Evolutionary conservation across 2,888 invertebrate genomes (phyloP).

Genomic region (Oxyteleia sp.): DNA sequence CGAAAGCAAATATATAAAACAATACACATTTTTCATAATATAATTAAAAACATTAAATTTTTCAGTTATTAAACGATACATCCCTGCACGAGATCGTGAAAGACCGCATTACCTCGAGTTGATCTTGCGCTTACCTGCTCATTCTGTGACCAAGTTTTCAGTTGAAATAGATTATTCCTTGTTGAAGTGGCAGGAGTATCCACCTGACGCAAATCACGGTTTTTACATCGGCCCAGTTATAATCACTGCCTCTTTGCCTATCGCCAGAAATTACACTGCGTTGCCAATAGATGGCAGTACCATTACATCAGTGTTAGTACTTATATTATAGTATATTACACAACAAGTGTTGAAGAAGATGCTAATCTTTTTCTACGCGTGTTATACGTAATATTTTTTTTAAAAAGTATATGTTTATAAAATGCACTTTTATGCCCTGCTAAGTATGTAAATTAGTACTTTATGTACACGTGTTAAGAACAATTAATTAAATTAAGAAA

Average conservation of each 20-base stretch:
- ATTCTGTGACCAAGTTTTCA: constrained; percentile 93
- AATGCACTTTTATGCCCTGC: too few species aligned
- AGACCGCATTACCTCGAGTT: constrained; percentile 96
- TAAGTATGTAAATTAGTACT: too few species aligned
- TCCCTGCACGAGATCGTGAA: constrained; percentile 94
- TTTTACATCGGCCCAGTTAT: constrained; percentile 97
- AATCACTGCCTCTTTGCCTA: constrained; percentile 93
- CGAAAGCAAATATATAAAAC: constrained; percentile 6
- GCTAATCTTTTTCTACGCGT: too few species aligned
- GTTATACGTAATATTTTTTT: too few species aligned
- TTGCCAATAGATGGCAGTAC: constrained; percentile 92
- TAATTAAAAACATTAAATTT: constrained; percentile 65
- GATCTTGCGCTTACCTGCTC: constrained; percentile 93
- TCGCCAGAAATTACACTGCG: constrained; percentile 93
- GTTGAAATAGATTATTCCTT: constrained; percentile 98
- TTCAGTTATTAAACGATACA: constrained; percentile 87
- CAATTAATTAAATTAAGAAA: too few species aligned
- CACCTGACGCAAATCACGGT: constrained; percentile 99
- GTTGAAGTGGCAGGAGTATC: constrained; percentile 99
- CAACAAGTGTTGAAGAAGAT: too few species aligned
- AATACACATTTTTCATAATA: too few species aligned
- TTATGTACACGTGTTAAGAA: too few species aligned
- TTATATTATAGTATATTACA: too few species aligned
- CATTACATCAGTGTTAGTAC: constrained; percentile 86
- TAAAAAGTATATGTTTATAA: too few species aligned